Evolutionary conservation across 2,888 invertebrate genomes (phyloP), one percentile per base, ranked within the genome.

Genomic region (Andrena bicolor): DNA sequence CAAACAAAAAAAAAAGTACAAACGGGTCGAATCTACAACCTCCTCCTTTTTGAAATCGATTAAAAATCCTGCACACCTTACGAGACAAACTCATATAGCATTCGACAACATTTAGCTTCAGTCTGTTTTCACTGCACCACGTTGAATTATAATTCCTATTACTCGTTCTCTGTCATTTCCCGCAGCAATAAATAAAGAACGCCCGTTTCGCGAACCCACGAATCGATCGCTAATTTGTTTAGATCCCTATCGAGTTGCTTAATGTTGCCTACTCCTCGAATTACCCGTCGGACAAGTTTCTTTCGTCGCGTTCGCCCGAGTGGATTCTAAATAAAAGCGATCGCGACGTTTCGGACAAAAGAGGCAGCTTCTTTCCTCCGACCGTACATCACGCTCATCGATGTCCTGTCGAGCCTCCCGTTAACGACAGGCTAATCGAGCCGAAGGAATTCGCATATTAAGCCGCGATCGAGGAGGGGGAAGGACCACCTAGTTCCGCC

Each of bases 221-320:
- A 41, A 16, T 41, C 4, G 60, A 68, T 26, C 20, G n/a, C n/a
- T 51, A 75, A 75, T 68, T 75, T 75, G 51, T 61, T 69, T 60
- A 65, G 63, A 76, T 76, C 69, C 51, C 41, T 69, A 69, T 76
- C 69, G 41, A 41, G 49, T 4, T 56, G 2, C 2, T 58, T 56
- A 63, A 80, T n/a, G n/a, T 69, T 35, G 1, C 35, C 30, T 48
- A 71, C 75, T 79, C 35, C 71, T 80, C 49, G 64, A 69, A 60
- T 76, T 72, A 76, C 73, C 76, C 53, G 80, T 56, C 32, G 4
- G 49, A 26, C 65, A 49, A 74, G 73, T 76, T 76, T 70, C 70
- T 73, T 69, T 41, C 64, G 56, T 6, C 5, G 8, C 8, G 4
- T 4, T 10, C 7, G 41, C 48, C 53, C 26, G 23, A 48, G 26